Conservation (phyloP, 2,888 invertebrate species). For the Cancer borealis region DNA sequence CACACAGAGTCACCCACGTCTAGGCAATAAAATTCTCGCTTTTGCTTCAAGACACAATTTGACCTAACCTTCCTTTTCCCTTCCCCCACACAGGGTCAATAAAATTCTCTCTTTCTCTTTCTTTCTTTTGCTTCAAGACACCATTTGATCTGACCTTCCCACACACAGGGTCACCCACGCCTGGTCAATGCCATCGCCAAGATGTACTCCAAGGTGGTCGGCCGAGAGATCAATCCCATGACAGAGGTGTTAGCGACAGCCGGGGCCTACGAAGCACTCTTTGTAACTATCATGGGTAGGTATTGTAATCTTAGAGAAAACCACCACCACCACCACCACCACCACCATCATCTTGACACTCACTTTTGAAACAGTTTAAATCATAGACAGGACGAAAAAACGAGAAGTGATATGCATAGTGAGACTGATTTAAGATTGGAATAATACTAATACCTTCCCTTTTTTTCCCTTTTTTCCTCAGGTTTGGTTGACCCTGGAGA, state of each 20-base stretch:
- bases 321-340: no score
- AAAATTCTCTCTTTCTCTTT: no score
- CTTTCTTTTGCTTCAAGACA: not conserved
- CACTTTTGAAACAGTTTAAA: no score
- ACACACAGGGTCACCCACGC: conserved; percentile 92
- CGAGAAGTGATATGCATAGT: no score
- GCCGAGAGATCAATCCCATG: conserved; percentile 88
- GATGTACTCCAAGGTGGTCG: conserved; percentile 90
- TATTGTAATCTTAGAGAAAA: not conserved
- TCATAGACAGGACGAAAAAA: no score
- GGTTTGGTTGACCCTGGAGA: conserved; percentile 81
- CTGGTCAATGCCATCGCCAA: conserved; percentile 91
- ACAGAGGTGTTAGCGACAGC: conserved; percentile 93
- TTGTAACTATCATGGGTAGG: conserved; percentile 79
- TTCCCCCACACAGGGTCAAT: no score
- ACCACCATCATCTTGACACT: no score
- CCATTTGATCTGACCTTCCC: not conserved
- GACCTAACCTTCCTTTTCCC: no score
- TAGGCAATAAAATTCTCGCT: conserved; percentile 84
- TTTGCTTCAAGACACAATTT: not conserved
- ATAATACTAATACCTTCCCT: not conserved
- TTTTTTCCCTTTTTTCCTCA: conserved; percentile 78
- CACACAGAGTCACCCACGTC: conserved; percentile 91
- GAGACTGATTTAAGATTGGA: not conserved
- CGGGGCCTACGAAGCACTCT: conserved; percentile 97